Percentiles rank a stretch among this genome's conserved stretches.
These are phyloP conservation scores for Lophochroa leadbeateri DNA, from an alignment of 2,113 vertebrate genomes.

Conservation along the genomic window DNA sequence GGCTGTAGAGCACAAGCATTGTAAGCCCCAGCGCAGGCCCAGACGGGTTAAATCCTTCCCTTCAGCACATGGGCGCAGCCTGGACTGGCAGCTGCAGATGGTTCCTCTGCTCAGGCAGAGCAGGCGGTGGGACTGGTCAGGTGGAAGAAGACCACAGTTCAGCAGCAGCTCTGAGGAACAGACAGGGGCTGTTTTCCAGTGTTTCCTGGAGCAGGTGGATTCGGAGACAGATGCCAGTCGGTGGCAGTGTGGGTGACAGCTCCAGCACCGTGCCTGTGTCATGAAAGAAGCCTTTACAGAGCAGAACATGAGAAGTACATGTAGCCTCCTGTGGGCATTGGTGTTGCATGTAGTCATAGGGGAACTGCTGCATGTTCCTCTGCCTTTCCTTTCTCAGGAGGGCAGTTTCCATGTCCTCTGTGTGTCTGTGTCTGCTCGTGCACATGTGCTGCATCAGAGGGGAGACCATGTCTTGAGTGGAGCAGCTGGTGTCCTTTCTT, in stretches of 20 bases:
- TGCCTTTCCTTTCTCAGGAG: not conserved
- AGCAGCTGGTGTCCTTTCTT: not conserved
- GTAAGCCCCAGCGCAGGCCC: not conserved
- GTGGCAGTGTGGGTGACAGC: not conserved
- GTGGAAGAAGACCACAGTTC: not conserved
- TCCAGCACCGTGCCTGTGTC: not conserved
- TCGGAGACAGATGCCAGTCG: not conserved
- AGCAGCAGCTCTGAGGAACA: not conserved
- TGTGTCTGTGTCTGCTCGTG: not conserved
- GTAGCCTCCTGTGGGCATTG: not conserved
- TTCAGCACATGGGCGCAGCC: not conserved
- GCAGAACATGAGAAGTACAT: not conserved
- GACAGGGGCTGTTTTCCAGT: not conserved
- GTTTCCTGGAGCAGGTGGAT: not conserved
- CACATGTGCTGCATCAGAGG: not conserved
- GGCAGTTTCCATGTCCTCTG: too few species aligned
- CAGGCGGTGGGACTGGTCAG: not conserved
- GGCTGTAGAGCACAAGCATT: not conserved
- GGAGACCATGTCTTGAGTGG: fast-evolving
- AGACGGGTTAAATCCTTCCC: slow-evolving; percentile 5
- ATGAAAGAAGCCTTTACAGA: not conserved
- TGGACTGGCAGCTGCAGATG: not conserved
- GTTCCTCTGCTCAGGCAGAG: not conserved
- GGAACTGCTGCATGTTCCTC: not conserved
- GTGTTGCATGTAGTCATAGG: fast-evolving